Base-by-base conservation (phyloP, 2,888 invertebrate species). In the Stenodera caucasica region DNA sequence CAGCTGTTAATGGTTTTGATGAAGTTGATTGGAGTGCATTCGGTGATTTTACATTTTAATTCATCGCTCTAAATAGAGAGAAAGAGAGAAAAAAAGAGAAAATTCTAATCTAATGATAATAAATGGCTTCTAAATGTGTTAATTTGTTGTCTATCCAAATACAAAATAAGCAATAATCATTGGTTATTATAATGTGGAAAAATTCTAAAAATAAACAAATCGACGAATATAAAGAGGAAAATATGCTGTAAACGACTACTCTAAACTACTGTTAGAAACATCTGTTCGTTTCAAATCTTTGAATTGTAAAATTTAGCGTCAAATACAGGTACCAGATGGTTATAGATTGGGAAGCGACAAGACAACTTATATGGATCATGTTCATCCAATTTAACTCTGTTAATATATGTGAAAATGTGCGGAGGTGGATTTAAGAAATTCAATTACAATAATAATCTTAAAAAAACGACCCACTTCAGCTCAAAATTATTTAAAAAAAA, bases 21-120 rank as follows among this genome's bases (percentile, higher is more conserved):
- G 87, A 88, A 49, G 85, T 89, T 64, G 90, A 90, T 75, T 90
- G 79, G 77, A 77, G 78, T 65, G 77, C 77, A 2, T 78, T 89
- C 75, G 89, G 89, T 0, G 90, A 76, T 62, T 76, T 76, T 63
- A 70, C 72, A 62, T 76, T 76, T 59, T 76, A 71, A 71, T 60
- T 8, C 45, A 1, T 5, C 5, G 21, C 12, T 33, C 3, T n/a
- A 4, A n/a, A 12, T 2, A 2, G 33, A 33, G n/a, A 37, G 15
- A 37, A 37, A 18, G 3, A 11, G 1, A 35, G 5, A 14, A 14
- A 35, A 35, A 2, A 35, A 14, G 14, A 35, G 3, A 35, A 35
- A 32, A 32, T 32, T 32, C 32, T 32, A 32, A 32, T 32, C 12
- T 32, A 11, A 32, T 11, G 12, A 32, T 32, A 32, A 32, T 32